Base-by-base conservation (phyloP, 2,888 invertebrate species). In the Tromatobia lineatoria region DNA sequence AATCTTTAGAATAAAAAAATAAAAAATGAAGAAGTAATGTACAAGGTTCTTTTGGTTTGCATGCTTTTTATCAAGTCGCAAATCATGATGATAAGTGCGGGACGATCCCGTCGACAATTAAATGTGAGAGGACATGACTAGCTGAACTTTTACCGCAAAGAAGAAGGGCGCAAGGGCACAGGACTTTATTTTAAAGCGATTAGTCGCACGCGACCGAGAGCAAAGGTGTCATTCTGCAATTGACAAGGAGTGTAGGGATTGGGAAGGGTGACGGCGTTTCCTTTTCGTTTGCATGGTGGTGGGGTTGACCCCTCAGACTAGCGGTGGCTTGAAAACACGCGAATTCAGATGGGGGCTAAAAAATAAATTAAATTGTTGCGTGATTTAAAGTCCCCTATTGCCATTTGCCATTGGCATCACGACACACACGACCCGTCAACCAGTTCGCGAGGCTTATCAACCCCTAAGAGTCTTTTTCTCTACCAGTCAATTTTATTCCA, bases 191-290 rank as follows among this genome's bases (percentile, higher is more conserved):
- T 89, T 91, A 92, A 92, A 92, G 91, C 92, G 92, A 92, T 92
- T 92, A 92, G 91, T 89, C 90, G 91, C 92, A 92, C 92, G 92
- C 92, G 92, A 91, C 83, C 91, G 88, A 80, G 90, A 90, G 89
- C 89, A 91, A 92, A 92, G 92, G 92, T 92, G 92, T 92, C 90
- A 90, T 91, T 91, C 92, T 92, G 92, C 92, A 90, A 92, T 92
- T 92, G 92, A 92, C 92, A 92, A 91, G 90, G 69, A 69, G 75
- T 80, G 67, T 52, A 75, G 79, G 73, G 67, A 70, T 18, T 7
- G 20, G 54, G 11, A 61, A 42, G 76, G 61, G 61, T 29, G 23
- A 45, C 18, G 61, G 57, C 11, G 23, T 61, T 61, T 34, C 61
- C 61, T 61, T 61, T 34, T 61, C 34, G 61, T 3, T 61, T 61